These are phyloP conservation scores for Centruroides sculpturatus DNA, from an alignment of 1,140 invertebrate species.

Conservation along the genomic window DNA sequence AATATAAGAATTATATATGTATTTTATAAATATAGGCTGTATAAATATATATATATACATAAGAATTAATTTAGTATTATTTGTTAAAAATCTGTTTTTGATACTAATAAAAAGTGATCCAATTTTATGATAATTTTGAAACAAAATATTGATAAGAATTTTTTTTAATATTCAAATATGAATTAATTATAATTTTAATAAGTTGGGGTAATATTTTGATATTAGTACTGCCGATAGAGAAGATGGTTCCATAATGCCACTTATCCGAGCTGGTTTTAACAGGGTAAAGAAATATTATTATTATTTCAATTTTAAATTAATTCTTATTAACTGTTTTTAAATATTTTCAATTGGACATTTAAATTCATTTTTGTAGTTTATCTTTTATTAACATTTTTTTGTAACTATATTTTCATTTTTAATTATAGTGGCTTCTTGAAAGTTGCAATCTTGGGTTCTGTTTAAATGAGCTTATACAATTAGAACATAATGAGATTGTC, in stretches of 20 bases:
- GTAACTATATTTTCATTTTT: too few species aligned
- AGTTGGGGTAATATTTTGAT: constrained; percentile 3
- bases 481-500: constrained; percentile 49
- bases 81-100: too few species aligned
- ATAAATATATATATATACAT: too few species aligned
- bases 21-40: too few species aligned
- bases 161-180: not conserved
- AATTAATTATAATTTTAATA: constrained; percentile 1
- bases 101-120: too few species aligned
- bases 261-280: constrained; percentile 31
- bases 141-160: too few species aligned
- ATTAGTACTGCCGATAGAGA: constrained; percentile 29
- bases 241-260: constrained; percentile 24
- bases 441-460: constrained; percentile 48
- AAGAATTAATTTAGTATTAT: too few species aligned
- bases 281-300: constrained; percentile 23
- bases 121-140: too few species aligned
- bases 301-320: too few species aligned
- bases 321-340: too few species aligned
- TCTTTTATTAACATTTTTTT: not conserved
- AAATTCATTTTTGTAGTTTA: too few species aligned
- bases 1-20: too few species aligned
- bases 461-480: constrained; percentile 53
- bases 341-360: not conserved
- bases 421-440: constrained; percentile 51